phyloP scores from a whole-genome alignment of 1,140 invertebrate genomes.

The Carposina sasakii region DNA sequence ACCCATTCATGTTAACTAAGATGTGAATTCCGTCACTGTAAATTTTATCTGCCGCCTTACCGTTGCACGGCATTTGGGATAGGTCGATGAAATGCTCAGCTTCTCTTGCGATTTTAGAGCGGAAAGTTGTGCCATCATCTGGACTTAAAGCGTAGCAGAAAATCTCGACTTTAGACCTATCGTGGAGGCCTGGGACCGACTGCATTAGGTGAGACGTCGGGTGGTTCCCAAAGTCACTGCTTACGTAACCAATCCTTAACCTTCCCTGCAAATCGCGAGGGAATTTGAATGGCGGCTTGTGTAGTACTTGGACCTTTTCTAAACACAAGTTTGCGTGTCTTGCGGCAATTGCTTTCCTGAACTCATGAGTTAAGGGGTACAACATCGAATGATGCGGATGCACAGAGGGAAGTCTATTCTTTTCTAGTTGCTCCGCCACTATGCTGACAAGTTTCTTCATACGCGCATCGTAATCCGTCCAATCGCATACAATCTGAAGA shows the following conservation, averaged over 20 bases:
- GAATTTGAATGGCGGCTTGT: slow-evolving; percentile 93
- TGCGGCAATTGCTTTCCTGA: slow-evolving; percentile 95
- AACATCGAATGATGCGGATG: slow-evolving; percentile 99
- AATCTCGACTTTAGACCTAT: slow-evolving; percentile 90
- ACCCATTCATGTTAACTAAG: slow-evolving; percentile 99
- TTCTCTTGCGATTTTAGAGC: slow-evolving; percentile 93
- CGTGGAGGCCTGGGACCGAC: slow-evolving; percentile 96
- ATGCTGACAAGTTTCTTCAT: slow-evolving; percentile 98
- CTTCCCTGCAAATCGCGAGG: slow-evolving; percentile 79
- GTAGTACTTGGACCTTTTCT: slow-evolving; percentile 96
- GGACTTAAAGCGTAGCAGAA: slow-evolving; percentile 98
- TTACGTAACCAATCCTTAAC: slow-evolving; percentile 97
- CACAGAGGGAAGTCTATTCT: slow-evolving; percentile 96
- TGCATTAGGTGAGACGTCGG: slow-evolving; percentile 99
- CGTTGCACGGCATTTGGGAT: slow-evolving; percentile 95
- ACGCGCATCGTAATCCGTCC: slow-evolving; percentile 96
- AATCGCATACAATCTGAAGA: slow-evolving; percentile 99
- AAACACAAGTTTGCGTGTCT: slow-evolving; percentile 97
- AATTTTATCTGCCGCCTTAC: slow-evolving; percentile 97
- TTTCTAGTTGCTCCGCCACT: slow-evolving; percentile 97
- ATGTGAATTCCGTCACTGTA: slow-evolving; percentile 97
- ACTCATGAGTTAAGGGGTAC: slow-evolving; percentile 96
- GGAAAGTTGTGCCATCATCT: slow-evolving; percentile 98
- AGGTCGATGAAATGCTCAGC: slow-evolving; percentile 97
- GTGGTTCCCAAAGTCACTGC: slow-evolving; percentile 99